These are phyloP conservation scores for Silvanus unidentatus DNA, from an alignment of 2,888 invertebrate species.

Conservation along the genomic window DNA sequence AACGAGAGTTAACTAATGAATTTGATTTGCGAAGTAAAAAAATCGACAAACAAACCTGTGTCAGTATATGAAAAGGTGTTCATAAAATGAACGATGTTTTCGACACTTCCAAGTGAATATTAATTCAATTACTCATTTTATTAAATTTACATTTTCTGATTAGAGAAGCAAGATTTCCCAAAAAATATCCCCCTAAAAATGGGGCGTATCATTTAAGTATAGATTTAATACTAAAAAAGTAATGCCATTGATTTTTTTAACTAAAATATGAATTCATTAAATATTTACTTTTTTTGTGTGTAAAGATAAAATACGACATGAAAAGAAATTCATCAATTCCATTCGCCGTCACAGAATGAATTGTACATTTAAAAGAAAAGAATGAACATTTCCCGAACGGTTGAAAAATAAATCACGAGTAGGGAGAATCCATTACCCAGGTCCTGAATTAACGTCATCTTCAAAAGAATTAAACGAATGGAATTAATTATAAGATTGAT, in stretches of 20 bases:
- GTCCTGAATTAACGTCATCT: slow-evolving; percentile 46
- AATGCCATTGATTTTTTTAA: neutral
- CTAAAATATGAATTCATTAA: too few species aligned
- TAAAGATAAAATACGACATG: neutral
- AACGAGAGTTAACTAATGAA: neutral
- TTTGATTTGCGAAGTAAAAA: neutral
- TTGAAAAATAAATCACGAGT: slow-evolving; percentile 42
- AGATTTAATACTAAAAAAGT: too few species aligned
- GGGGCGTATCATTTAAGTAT: too few species aligned
- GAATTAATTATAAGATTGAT: slow-evolving; percentile 51
- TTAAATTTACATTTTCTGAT: slow-evolving; percentile 25
- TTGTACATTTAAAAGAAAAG: neutral
- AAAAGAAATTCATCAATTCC: slow-evolving; percentile 5
- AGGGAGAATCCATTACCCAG: slow-evolving; percentile 40
- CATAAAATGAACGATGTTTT: slow-evolving; percentile 9
- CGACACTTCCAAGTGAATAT: slow-evolving; percentile 21
- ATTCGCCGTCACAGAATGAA: neutral
- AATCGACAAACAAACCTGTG: neutral
- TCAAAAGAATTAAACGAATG: slow-evolving; percentile 49
- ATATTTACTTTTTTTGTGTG: too few species aligned
- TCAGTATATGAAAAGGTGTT: neutral
- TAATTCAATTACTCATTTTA: slow-evolving; percentile 23
- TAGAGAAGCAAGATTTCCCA: slow-evolving; percentile 16
- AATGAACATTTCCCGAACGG: slow-evolving; percentile 22
- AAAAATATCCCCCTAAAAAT: too few species aligned